Evolutionary conservation across 2,797 vertebrate species (phyloP).

Genomic region (Huso huso): DNA sequence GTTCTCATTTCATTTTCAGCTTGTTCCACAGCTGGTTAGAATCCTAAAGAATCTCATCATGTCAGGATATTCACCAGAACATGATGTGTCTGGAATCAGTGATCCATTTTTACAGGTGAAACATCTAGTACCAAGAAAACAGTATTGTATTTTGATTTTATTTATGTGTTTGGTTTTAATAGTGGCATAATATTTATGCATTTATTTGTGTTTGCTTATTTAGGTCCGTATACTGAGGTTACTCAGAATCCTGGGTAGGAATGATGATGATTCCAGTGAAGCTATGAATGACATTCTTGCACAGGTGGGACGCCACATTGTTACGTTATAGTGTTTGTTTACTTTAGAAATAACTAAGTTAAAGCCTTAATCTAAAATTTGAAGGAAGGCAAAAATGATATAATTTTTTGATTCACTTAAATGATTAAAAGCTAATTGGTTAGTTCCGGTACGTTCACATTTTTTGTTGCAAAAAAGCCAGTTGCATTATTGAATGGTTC

Average conservation of each 20-base stretch:
- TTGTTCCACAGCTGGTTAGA: constrained; percentile 97
- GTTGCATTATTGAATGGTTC: no score
- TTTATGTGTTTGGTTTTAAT: neutral
- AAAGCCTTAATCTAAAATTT: no score
- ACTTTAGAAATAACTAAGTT: no score
- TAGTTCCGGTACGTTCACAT: no score
- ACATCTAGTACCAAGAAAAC: neutral
- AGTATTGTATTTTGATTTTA: neutral
- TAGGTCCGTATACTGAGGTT: constrained; percentile 96
- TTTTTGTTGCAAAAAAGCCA: no score
- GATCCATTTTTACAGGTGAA: constrained; percentile 96
- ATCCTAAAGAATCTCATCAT: constrained; percentile 99
- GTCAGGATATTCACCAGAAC: constrained; percentile 98
- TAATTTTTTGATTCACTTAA: no score
- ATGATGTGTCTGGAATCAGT: constrained; percentile 98
- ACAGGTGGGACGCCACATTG: constrained; percentile 62
- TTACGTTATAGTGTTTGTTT: no score
- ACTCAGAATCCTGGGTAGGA: constrained; percentile 93
- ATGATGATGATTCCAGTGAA: constrained; percentile 97
- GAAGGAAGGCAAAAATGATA: no score
- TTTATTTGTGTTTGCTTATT: constrained; percentile 6
- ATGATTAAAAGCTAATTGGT: no score
- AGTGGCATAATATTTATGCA: constrained; percentile 12
- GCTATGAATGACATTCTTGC: constrained; percentile 99
- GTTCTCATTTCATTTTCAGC: constrained; percentile 53